A percentile compares a stretch with the other conserved stretches of the same genome.
These are phyloP conservation scores for Drosophila asahinai DNA, from an alignment of 1,140 invertebrate genomes.

Conservation along the genomic window DNA sequence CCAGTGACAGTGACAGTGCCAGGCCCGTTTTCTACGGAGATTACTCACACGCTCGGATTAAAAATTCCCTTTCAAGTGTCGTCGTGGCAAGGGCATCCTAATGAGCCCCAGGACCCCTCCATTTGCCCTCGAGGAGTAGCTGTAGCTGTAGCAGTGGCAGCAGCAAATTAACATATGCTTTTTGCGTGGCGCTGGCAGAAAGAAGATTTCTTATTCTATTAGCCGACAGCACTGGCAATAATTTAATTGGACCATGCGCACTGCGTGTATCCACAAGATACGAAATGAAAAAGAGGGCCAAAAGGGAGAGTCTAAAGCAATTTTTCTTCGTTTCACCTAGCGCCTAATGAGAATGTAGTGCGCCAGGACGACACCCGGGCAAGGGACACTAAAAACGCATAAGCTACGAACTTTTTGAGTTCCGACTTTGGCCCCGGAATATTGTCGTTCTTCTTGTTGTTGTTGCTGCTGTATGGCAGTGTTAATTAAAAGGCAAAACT, in stretches of 20 bases:
- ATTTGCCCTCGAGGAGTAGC: conserved; percentile 5
- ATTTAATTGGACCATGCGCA: conserved; percentile 81
- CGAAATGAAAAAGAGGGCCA: conserved; percentile 45
- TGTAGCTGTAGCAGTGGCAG: conserved; percentile 13
- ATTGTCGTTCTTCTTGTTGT: conserved; percentile 1
- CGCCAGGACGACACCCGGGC: conserved; percentile 40
- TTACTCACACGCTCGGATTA: conserved; percentile 63
- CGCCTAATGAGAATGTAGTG: conserved; percentile 75
- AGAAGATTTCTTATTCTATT: conserved; percentile 68
- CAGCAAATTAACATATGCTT: conserved; percentile 80
- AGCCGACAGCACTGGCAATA: conserved; percentile 64
- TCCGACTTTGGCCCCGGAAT: conserved; percentile 19
- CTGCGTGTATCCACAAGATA: conserved; percentile 56
- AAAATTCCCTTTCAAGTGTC: conserved; percentile 76
- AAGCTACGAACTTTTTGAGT: conserved; percentile 66
- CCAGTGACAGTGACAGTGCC: conserved; percentile 5
- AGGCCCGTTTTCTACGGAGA: conserved; percentile 25
- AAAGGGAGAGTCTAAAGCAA: conserved; percentile 61
- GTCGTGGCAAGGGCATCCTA: conserved; percentile 43
- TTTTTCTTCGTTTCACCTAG: conserved; percentile 69
- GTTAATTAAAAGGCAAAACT: conserved; percentile 70
- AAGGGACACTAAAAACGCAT: conserved; percentile 62
- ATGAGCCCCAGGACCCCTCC: conserved; percentile 41
- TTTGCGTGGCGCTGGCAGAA: conserved; percentile 53
- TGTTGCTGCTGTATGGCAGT: conserved; percentile 21